These are phyloP conservation scores for Cenopis cana DNA, from an alignment of 2,888 invertebrate species.

Conservation along the genomic window DNA sequence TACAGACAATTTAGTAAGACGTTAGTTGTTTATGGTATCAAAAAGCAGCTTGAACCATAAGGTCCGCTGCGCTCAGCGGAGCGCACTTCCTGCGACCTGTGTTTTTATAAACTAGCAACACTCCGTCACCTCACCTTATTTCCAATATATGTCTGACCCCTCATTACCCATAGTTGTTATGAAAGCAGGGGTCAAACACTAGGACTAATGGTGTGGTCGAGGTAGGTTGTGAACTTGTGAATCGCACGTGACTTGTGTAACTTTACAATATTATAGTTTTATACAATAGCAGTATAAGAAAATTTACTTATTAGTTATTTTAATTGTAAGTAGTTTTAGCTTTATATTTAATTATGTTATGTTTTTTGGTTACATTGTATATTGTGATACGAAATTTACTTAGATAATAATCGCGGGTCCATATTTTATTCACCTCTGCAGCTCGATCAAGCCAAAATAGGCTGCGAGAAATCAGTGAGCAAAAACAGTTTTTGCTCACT, in stretches of 20 bases:
- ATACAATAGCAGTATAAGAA: conserved; percentile 9
- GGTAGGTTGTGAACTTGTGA: background rate
- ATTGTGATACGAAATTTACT: too few relatives aligned
- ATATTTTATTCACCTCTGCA: too few relatives aligned
- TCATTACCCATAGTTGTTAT: background rate
- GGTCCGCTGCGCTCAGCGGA: conserved; percentile 65
- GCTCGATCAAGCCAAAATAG: too few relatives aligned
- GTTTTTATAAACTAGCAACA: background rate
- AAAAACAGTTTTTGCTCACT: too few relatives aligned
- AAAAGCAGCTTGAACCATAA: conserved; percentile 41
- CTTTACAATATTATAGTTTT: too few relatives aligned
- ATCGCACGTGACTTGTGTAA: conserved; percentile 11
- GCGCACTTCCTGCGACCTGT: conserved; percentile 66
- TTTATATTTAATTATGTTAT: too few relatives aligned
- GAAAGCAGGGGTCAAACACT: background rate
- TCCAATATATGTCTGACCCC: background rate
- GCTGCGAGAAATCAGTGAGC: too few relatives aligned
- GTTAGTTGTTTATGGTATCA: background rate
- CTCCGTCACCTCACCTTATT: background rate
- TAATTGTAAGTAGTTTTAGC: too few relatives aligned
- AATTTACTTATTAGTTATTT: too few relatives aligned
- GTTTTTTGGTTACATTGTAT: too few relatives aligned
- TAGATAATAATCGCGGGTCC: too few relatives aligned
- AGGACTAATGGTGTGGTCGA: background rate
- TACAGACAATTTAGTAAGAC: background rate